Evolutionary conservation across 37 sponge, comb jelly and placozoan genomes (phyloP).

Genomic region (Halisarca cf. caerulea): DNA sequence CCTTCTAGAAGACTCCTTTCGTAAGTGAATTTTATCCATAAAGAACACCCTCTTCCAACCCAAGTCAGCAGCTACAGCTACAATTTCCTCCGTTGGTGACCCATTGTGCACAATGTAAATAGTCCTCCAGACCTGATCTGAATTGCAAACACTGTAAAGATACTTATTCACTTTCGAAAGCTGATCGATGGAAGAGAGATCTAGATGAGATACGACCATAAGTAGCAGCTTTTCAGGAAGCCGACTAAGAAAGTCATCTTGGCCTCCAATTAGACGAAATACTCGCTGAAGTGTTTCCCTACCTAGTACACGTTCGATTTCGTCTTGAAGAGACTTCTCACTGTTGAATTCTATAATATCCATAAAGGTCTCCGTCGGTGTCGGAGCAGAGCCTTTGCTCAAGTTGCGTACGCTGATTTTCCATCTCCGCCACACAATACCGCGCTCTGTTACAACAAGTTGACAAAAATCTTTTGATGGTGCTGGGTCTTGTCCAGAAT

Average conservation of each 20-base stretch:
- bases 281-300: constrained; percentile 42
- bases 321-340: constrained; percentile 44
- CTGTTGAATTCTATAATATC: constrained; percentile 53
- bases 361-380: constrained; percentile 53
- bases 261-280: constrained; percentile 25
- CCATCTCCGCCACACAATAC: constrained; percentile 87
- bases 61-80: constrained; percentile 67
- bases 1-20: constrained; percentile 80
- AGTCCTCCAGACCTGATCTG: constrained; percentile 69
- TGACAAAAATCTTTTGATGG: constrained; percentile 94
- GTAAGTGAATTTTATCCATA: constrained; percentile 92
- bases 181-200: constrained; percentile 65
- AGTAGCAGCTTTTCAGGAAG: constrained; percentile 55
- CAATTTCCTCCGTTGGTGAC: constrained; percentile 57
- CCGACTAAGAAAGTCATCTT: constrained; percentile 50
- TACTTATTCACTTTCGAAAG: constrained; percentile 66
- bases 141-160: constrained; percentile 64
- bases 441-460: constrained; percentile 84
- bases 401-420: constrained; percentile 67
- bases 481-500: constrained; percentile 70
- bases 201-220: constrained; percentile 53
- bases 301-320: constrained; percentile 64
- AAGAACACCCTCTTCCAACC: constrained; percentile 96
- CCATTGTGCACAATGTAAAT: constrained; percentile 67
- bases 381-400: constrained; percentile 37